Conservation (phyloP, 1,140 invertebrate genomes). For the Calosoma granatense region DNA sequence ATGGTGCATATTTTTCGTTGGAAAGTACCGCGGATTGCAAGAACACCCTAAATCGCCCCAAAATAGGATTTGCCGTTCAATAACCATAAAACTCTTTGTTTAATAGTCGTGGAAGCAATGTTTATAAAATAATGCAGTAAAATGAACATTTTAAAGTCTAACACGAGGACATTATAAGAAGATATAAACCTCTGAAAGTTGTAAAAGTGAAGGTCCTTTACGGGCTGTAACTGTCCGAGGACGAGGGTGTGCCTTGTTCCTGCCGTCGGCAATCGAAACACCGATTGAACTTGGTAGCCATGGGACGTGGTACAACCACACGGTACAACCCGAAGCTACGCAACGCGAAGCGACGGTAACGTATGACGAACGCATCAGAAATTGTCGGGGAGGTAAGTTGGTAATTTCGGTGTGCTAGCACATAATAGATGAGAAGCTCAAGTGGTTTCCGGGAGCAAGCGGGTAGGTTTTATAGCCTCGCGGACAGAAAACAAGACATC, state of each 20-base stretch:
- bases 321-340: background rate
- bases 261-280: background rate
- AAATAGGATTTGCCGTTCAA: slow-evolving; percentile 35
- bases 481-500: slow-evolving; percentile 5
- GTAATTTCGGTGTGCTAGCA: background rate
- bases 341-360: background rate
- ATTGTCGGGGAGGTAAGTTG: background rate
- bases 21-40: slow-evolving; percentile 15
- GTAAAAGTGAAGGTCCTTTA: slow-evolving; percentile 21
- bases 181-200: slow-evolving; percentile 31
- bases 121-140: slow-evolving; percentile 36
- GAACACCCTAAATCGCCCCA: slow-evolving; percentile 33
- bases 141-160: slow-evolving; percentile 33
- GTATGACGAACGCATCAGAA: background rate
- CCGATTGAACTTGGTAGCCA: no score
- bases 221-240: background rate
- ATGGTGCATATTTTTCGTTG: slow-evolving; percentile 28
- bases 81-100: slow-evolving; percentile 35
- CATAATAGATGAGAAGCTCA: background rate
- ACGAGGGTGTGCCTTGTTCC: background rate
- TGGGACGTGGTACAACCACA: background rate
- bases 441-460: background rate
- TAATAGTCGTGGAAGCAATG: slow-evolving; percentile 30
- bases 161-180: slow-evolving; percentile 28
- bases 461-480: background rate